Base-by-base conservation (phyloP, 2,797 vertebrate genomes). In the Channa striata region DNA sequence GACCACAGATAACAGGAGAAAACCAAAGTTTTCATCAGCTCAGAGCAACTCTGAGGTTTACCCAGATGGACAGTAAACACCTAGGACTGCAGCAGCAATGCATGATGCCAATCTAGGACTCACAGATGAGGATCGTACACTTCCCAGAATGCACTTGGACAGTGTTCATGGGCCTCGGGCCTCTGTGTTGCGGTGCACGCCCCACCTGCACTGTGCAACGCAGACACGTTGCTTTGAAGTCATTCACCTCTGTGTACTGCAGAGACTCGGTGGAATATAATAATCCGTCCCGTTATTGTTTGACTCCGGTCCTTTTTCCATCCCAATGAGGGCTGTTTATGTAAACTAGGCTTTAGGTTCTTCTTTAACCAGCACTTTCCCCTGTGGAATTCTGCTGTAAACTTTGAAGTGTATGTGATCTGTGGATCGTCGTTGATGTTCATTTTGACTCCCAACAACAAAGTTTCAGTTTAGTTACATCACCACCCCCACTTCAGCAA, bases 351-450 rank as follows among this genome's bases (percentile, higher is more conserved):
- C 25, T 30, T n/a, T n/a, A n/a, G n/a, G n/a, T n/a, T n/a, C n/a
- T n/a, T n/a, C n/a, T n/a, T n/a, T n/a, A n/a, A n/a, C n/a, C n/a
- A 1, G 33, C 11, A 0, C 3, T 19, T 44, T 50, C 25, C 21
- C 23, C 0, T 2, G 8, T 25, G 52, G 23, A 50, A 1, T n/a
- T 65, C 71, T 53, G 49, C 9, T 0, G 1, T 10, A 36, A 51
- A 36, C 34, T 6, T 39, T 42, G 17, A 20, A 63, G 37, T 47
- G 50, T 58, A 19, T 37, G 47, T 21, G 69, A 74, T 74, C 83
- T 77, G 81, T 81, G 81, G 84, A 87, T 64, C 34, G 74, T 82
- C 80, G 83, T 71, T 20, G n/a, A 25, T 11, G 1, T 37, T 57
- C 43, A 61, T 46, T 37, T 47, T 21, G 23, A 67, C 11, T 56